Evolutionary conservation across 2,888 invertebrate species (phyloP).

Genomic region (Zele albiditarsus): DNA sequence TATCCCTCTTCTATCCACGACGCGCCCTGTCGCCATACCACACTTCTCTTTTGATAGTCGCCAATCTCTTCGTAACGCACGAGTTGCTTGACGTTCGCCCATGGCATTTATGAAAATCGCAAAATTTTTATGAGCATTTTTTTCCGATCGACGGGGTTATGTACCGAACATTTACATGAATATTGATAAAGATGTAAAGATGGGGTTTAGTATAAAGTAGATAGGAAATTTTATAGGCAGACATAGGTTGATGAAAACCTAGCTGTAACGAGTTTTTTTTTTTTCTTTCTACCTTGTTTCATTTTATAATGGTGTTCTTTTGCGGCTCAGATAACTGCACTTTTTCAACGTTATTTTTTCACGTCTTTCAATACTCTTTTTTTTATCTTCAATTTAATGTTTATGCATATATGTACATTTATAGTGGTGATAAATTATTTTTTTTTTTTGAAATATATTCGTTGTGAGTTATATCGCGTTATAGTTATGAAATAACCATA

Average conservation of each 20-base stretch:
- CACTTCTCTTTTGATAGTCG: constrained; percentile 24
- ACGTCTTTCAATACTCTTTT: background rate
- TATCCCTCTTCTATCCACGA: constrained; percentile 42
- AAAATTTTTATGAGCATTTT: constrained; percentile 11
- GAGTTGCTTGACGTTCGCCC: constrained; percentile 8
- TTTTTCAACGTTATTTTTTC: background rate
- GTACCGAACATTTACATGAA: background rate
- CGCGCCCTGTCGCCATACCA: background rate
- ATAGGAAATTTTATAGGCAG: constrained; percentile 10
- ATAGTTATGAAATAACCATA: constrained; percentile 55
- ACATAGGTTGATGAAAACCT: constrained; percentile 8
- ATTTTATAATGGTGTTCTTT: background rate
- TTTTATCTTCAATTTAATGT: background rate
- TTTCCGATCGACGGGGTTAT: background rate
- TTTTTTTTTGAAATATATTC: constrained; percentile 17
- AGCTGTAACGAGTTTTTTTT: background rate
- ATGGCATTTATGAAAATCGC: constrained; percentile 20
- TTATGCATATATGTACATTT: constrained; percentile 12
- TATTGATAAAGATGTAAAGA: constrained; percentile 10
- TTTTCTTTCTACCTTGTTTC: background rate
- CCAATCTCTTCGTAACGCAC: constrained; percentile 16
- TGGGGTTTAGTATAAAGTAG: background rate
- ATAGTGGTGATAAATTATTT: constrained; percentile 13
- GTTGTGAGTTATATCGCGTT: constrained; percentile 51
- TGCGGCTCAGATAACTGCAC: background rate